Evolutionary conservation across 1,140 invertebrate genomes (phyloP).

Genomic region (Bombus haemorrhoidalis): DNA sequence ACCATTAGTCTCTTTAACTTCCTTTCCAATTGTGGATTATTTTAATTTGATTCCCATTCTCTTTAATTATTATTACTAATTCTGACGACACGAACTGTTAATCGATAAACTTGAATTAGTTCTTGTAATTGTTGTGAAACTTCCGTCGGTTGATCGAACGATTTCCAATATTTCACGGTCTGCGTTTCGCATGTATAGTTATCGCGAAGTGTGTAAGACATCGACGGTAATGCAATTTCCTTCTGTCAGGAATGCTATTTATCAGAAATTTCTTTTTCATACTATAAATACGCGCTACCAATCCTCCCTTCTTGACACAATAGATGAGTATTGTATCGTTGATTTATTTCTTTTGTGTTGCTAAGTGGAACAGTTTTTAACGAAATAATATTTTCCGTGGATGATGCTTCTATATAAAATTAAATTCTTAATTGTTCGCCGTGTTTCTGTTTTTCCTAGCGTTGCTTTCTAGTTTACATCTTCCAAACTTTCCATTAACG

Average conservation of each 20-base stretch:
- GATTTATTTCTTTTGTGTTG: constrained; percentile 56
- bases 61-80: background rate
- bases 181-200: constrained; percentile 21
- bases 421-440: background rate
- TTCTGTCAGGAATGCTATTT: constrained; percentile 45
- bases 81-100: background rate
- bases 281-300: constrained; percentile 6
- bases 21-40: background rate
- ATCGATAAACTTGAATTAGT: background rate
- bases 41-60: background rate
- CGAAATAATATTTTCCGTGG: constrained; percentile 19
- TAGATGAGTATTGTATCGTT: constrained; percentile 35
- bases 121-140: background rate
- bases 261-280: constrained; percentile 48
- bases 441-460: background rate
- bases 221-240: constrained; percentile 49
- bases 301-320: constrained; percentile 41
- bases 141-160: background rate
- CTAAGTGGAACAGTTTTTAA: constrained; percentile 44
- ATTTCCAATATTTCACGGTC: constrained; percentile 1
- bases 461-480: no score
- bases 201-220: constrained; percentile 26
- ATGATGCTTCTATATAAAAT: background rate
- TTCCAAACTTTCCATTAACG: background rate
- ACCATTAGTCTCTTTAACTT: background rate